Percentiles rank a stretch among this genome's conserved stretches.
These are phyloP conservation scores for Nixonia krombeini DNA, from an alignment of 1,140 invertebrate genomes.

Conservation along the genomic window DNA sequence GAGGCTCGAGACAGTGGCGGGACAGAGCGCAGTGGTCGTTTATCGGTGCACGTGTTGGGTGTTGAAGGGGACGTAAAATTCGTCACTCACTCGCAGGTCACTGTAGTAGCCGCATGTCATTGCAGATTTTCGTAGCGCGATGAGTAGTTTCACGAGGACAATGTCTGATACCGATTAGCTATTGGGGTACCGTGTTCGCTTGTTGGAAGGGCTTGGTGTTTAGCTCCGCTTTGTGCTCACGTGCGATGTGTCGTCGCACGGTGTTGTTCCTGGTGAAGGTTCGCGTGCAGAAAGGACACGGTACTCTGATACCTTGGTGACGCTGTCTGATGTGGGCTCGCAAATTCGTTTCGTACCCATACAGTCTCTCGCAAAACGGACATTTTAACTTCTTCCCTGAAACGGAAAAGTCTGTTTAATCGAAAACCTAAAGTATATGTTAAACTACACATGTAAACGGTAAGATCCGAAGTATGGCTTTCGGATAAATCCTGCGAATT, in stretches of 20 bases:
- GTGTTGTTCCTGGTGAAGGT: slow-evolving; percentile 95
- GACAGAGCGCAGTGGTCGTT: slow-evolving; percentile 29
- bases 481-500: too few relatives aligned
- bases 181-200: slow-evolving; percentile 67
- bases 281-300: slow-evolving; percentile 87
- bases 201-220: slow-evolving; percentile 79
- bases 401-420: too few relatives aligned
- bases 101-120: slow-evolving; percentile 52
- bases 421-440: too few relatives aligned
- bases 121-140: slow-evolving; percentile 16
- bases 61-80: slow-evolving; percentile 23
- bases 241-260: slow-evolving; percentile 87
- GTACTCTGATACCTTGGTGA: slow-evolving; percentile 90
- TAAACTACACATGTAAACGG: too few relatives aligned
- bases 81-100: slow-evolving; percentile 52
- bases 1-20: neutral
- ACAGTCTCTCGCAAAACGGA: slow-evolving; percentile 91
- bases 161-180: slow-evolving; percentile 28
- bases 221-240: slow-evolving; percentile 86
- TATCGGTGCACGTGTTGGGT: slow-evolving; percentile 27
- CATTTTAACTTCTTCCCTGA: slow-evolving; percentile 91
- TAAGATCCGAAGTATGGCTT: too few relatives aligned
- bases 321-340: slow-evolving; percentile 90
- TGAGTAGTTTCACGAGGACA: neutral
- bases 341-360: slow-evolving; percentile 93